Evolutionary conservation across 2,888 invertebrate species (phyloP).

Genomic region (Limnephilus marmoratus): DNA sequence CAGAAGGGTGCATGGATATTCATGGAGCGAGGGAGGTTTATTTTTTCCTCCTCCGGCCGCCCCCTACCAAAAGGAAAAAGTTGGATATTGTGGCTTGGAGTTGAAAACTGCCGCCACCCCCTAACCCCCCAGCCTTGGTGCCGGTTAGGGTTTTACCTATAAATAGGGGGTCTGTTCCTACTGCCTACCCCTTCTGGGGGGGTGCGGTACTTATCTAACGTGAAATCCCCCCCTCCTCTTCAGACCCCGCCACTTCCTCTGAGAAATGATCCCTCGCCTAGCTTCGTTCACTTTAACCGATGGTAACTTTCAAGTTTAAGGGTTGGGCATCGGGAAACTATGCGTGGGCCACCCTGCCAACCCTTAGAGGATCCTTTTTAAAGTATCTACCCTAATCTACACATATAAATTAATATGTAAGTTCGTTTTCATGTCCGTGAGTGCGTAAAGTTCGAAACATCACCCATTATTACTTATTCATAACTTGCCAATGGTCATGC

Average conservation of each 20-base stretch:
- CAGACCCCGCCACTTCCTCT: not conserved
- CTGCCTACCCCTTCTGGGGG: constrained; percentile 62
- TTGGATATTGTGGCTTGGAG: constrained; percentile 49
- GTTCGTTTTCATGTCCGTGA: not conserved
- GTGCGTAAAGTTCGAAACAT: not conserved
- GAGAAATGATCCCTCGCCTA: constrained; percentile 40
- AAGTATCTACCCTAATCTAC: not conserved
- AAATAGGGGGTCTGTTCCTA: constrained; percentile 59
- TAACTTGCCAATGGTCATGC: too few species aligned
- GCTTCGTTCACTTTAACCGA: constrained; percentile 42
- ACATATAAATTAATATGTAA: not conserved
- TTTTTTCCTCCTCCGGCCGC: constrained; percentile 22
- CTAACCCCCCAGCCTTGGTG: constrained; percentile 44
- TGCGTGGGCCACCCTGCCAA: constrained; percentile 12
- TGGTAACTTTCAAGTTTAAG: constrained; percentile 38
- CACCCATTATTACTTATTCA: not conserved
- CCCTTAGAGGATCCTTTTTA: not conserved
- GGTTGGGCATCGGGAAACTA: constrained; percentile 33
- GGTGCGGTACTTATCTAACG: constrained; percentile 47
- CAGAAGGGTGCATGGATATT: constrained; percentile 8
- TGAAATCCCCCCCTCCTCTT: constrained; percentile 5
- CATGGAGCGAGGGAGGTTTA: constrained; percentile 14
- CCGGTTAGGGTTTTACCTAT: constrained; percentile 63
- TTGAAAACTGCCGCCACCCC: constrained; percentile 58
- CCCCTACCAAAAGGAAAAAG: constrained; percentile 43